Evolutionary conservation across 2,113 vertebrate genomes (phyloP).

Genomic region (Calyptomena viridis): DNA sequence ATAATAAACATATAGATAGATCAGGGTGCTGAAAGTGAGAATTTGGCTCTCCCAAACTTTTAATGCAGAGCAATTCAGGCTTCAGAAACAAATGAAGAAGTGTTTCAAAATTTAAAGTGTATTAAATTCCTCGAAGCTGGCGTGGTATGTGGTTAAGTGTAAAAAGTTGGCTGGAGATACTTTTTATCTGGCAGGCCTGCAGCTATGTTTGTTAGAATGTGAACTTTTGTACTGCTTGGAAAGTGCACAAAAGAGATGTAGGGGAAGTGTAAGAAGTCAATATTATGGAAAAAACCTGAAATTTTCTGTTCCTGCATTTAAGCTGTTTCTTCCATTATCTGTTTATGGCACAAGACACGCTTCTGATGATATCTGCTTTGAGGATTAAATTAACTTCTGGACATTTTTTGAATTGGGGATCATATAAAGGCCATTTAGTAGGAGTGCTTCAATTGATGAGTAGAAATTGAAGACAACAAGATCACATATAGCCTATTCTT

Average conservation of each 20-base stretch:
- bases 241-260: background rate
- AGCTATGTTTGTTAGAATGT: accelerated
- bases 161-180: background rate
- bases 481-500: background rate
- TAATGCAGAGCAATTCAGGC: background rate
- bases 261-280: background rate
- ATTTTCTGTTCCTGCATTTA: background rate
- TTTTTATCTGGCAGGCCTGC: background rate
- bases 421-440: background rate
- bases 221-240: background rate
- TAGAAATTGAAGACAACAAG: background rate
- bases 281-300: background rate
- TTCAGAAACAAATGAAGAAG: background rate
- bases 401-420: background rate
- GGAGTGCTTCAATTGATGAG: background rate
- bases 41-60: background rate
- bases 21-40: background rate
- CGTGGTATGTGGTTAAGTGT: background rate
- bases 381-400: background rate
- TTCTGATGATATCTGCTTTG: background rate
- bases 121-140: background rate
- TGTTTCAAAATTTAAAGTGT: background rate
- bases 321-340: background rate
- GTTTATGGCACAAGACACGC: background rate
- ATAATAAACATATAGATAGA: accelerated